Conservation (phyloP, 2,888 invertebrate species). For the Elaeidobius kamerunicus region DNA sequence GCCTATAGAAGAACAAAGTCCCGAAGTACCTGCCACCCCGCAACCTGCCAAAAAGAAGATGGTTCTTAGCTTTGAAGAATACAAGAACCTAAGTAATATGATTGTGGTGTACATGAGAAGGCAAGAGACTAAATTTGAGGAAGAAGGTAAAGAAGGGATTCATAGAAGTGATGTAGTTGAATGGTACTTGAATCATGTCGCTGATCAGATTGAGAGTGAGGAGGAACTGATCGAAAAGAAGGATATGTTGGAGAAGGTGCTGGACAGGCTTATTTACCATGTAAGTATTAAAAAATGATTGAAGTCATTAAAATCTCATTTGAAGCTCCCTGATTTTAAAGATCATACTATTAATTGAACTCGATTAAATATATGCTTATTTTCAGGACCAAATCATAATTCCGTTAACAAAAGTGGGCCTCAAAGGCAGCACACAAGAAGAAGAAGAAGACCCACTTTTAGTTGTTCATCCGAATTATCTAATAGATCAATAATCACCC, state of each 20-base stretch:
- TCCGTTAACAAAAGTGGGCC: constrained; percentile 58
- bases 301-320: background rate
- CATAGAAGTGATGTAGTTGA: constrained; percentile 79
- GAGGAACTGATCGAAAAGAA: constrained; percentile 87
- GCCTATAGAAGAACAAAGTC: constrained; percentile 43
- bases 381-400: constrained; percentile 82
- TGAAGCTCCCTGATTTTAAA: background rate
- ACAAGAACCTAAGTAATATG: constrained; percentile 89
- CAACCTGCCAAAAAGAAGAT: constrained; percentile 63
- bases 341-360: no score
- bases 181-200: constrained; percentile 91
- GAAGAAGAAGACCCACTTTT: constrained; percentile 80
- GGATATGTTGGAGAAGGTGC: constrained; percentile 87
- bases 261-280: constrained; percentile 84
- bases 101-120: constrained; percentile 85
- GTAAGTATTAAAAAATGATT: constrained; percentile 54
- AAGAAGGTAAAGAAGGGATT: constrained; percentile 61
- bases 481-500: constrained; percentile 58
- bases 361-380: no score
- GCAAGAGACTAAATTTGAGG: constrained; percentile 71
- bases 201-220: constrained; percentile 85
- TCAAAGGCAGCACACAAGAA: constrained; percentile 55
- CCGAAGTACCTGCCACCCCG: constrained; percentile 38
- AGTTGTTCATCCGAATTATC: constrained; percentile 96
- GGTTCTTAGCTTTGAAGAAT: constrained; percentile 88